Base-by-base conservation (phyloP, 2,113 vertebrate species). In the Myrmophylax atrothorax region DNA sequence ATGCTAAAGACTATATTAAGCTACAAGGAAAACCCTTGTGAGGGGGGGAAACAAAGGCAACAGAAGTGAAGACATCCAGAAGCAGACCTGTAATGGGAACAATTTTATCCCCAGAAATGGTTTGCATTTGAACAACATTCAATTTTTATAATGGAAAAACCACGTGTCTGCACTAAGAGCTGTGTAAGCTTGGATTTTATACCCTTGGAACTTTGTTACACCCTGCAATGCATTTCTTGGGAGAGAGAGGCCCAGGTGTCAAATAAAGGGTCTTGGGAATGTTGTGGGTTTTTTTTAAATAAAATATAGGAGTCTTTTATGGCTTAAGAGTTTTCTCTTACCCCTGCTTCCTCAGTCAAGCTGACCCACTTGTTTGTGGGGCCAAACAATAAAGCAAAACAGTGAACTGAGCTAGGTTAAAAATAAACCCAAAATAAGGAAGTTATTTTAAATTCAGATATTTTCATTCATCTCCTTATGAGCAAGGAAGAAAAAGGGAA, bases 341-440 rank as follows among this genome's bases (percentile, higher is more conserved):
- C 46, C 83, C 49, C 53, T 62, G 31, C 7, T 44, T 89, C 46
- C 58, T 69, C 40, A 63, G 46, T 33, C 58, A 69, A 80, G 29
- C 4, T 74, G 56, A 85, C 44, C 64, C 64, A 87, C 18, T 38
- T 74, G 50, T 60, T 72, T 62, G 20, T 46, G 28, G 40, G 35
- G 26, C 13, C 38, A 86, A 90, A 84, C 8, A 77, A 58, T 13
- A 69, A 75, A 46, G 10, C 33, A 89, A 28, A 70, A 9, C 29
- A 93, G 42, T 68, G 47, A 90, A 90, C 18, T 23, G 29, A 81
- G 38, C 2, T 14, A 56, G 17, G 64, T 50, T 91, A 94, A 95
- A 97, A 89, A 92, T 81, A 94, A 87, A 77, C 11, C 29, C 44
- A 63, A 84, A 96, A 84, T 87, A 92, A 89, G 86, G 73, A 94